Conservation (phyloP, 2,797 vertebrate species). For the Vultur gryphus region DNA sequence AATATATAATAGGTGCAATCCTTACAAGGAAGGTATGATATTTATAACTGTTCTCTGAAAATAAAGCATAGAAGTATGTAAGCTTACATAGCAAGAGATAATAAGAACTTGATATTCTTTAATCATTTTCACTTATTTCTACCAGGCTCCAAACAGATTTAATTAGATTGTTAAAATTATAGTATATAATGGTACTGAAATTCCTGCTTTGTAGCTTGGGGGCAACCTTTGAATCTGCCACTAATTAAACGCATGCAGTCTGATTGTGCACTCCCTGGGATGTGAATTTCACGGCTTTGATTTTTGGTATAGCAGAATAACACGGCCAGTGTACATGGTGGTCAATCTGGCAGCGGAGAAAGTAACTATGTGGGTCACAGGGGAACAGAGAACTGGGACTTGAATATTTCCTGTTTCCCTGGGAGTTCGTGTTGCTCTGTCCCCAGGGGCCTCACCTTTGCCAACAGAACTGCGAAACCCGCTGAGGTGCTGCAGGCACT, state of each 20-base stretch:
- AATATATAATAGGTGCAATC: background rate
- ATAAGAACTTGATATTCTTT: background rate
- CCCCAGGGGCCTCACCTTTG: too few species aligned
- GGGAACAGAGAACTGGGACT: background rate
- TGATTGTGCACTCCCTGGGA: background rate
- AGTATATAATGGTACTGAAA: background rate
- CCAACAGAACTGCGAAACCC: background rate
- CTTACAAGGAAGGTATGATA: background rate
- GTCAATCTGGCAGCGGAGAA: background rate
- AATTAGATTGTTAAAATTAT: background rate
- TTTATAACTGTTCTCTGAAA: constrained; percentile 18
- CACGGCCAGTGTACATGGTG: too few species aligned
- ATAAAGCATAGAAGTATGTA: background rate
- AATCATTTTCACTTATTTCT: background rate
- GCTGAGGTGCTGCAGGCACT: background rate
- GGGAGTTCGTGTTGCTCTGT: background rate
- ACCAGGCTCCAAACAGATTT: background rate
- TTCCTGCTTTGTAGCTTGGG: background rate
- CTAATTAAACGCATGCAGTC: background rate
- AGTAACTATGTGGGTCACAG: background rate
- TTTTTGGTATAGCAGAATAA: background rate
- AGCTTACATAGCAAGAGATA: background rate
- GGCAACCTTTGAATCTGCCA: background rate
- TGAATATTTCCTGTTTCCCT: background rate
- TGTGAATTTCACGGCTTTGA: background rate